Percentiles rank a stretch among this genome's conserved stretches.
phyloP scores from a whole-genome alignment of 2,113 vertebrate species.

The Neomonachus schauinslandi region DNA sequence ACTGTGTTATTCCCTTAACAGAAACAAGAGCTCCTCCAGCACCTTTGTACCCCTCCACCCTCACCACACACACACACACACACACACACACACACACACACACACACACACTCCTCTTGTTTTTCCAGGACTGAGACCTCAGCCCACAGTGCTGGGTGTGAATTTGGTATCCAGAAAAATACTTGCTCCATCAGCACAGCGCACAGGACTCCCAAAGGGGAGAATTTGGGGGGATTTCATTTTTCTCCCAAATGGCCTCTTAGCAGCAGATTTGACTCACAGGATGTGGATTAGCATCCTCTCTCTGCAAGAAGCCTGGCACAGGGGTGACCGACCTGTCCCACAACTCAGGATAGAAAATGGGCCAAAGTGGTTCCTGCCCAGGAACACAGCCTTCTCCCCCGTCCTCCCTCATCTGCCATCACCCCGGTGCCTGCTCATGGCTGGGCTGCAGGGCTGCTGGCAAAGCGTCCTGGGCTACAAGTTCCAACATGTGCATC shows the following conservation, averaged over 20 bases:
- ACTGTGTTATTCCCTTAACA: background rate
- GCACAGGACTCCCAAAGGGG: background rate
- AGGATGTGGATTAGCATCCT: background rate
- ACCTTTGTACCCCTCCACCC: too few relatives aligned
- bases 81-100: background rate
- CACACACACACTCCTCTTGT: background rate
- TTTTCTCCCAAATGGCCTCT: background rate
- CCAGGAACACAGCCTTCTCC: background rate
- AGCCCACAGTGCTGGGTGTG: background rate
- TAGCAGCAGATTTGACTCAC: background rate
- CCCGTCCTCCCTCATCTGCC: accelerated
- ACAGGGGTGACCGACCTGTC: background rate
- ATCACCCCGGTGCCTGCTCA: background rate
- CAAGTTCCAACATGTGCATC: background rate
- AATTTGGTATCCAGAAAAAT: background rate
- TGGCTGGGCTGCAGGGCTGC: background rate
- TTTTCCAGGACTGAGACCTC: background rate
- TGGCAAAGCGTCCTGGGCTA: background rate
- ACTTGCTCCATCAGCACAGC: background rate
- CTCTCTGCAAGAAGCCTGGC: background rate
- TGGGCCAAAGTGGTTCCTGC: background rate
- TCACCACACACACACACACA: background rate
- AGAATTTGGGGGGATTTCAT: background rate
- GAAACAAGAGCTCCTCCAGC: background rate
- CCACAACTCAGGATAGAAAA: background rate